Evolutionary conservation across 1,140 invertebrate genomes (phyloP), one percentile per base, ranked within the genome.

Genomic region (Pogonomyrmex californicus): DNA sequence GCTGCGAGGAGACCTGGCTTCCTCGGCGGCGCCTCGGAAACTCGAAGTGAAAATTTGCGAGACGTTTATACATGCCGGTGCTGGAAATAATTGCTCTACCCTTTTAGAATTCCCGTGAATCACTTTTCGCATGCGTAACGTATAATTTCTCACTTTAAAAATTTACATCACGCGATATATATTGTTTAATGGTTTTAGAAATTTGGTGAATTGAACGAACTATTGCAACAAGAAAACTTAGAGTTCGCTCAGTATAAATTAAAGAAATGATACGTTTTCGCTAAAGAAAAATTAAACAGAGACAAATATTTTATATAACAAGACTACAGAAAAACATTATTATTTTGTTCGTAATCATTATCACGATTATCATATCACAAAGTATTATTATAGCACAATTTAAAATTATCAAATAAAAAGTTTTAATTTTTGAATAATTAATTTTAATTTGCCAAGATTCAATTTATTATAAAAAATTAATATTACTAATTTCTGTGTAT

Each of bases 21-120:
- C 44, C 79, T 73, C 68, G 54, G 54, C 73, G 30, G 68, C 79
- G 79, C 30, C 23, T 23, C 23, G 54, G 68, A 30, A 83, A 75
- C 68, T 68, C 79, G 54, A 83, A 83, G 79, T 83, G 79, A 83
- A 83, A 83, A 83, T 83, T 83, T 83, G 79, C 79, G 68, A 83
- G 79, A 83, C 68, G 44, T 83, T 83, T 83, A 83, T 83, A 83
- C 47, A 75, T 54, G 79, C 68, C n/a, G 23, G 23, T 23, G 56
- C 68, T 60, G 4, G 68, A 75, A 83, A 73, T 83, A 83, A 83
- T 83, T 83, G 56, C 62, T 38, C 33, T 41, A 41, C 60, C 33
- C 54, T 83, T 75, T 60, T 23, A 58, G 68, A 60, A 75, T 60
- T 73, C 23, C 30, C 51, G 51, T 23, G 51, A 70, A 82, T 82